Base-by-base conservation (phyloP, 2,113 vertebrate species). In the Alouatta palliata region DNA sequence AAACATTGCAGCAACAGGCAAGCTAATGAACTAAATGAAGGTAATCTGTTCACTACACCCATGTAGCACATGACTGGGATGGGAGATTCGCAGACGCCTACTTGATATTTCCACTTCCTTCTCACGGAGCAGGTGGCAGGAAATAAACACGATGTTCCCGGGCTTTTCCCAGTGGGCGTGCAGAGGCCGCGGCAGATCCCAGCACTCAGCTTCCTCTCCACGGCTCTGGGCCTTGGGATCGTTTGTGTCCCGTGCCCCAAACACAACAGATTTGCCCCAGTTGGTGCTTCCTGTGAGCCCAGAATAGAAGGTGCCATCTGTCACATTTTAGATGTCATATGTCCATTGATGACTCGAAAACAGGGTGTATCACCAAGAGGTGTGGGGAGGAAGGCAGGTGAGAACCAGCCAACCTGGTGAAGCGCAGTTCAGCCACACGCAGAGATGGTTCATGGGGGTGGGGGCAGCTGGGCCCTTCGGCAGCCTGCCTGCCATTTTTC, bases 11-110 rank as follows among this genome's bases (percentile, higher is more conserved):
- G 95, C 83, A 77, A 90, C 58, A 93, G 96, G 94, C 94, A 96
- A 90, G 73, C 92, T 97, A 87, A 32, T 75, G 87, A 97, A 95
- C 92, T 64, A 90, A 93, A 66, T 49, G 91, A 93, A 94, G 95
- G 45, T 71, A 30, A 90, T 88, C 92, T 90, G 92, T 82, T 96
- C 87, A 75, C 64, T 61, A 66, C 93, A 58, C 81, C 93, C 92
- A 1, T 1, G 71, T 20, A 95, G 92, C 92, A 56, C 96, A 79
- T 75, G 96, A 92, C 79, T 6, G 49, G 85, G 91, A 10, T 0
- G 49, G 95, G 61, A 40, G 56, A 11, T 81, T 32, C 0, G 0
- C 0, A 37, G 16, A 56, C 2, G 20, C 84, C 83, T 35, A 21
- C 84, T 58, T 35, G 87, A 16, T 45, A 10, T 12, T 54, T 68